Base-by-base conservation (phyloP, 2,797 vertebrate genomes). In the Chloroceryle inda region DNA sequence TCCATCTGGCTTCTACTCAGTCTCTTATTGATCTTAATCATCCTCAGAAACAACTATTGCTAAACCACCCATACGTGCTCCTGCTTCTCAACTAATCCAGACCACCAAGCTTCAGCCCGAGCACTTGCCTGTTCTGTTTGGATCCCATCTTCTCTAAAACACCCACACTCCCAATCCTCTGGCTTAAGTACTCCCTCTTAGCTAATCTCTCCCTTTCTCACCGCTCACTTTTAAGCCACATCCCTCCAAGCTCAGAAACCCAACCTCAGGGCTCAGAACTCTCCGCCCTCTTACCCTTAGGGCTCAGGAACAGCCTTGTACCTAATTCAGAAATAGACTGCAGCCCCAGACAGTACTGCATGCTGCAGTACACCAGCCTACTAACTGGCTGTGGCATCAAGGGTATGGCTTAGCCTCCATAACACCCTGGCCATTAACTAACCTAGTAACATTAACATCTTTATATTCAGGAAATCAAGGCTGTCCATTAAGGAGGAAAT, bases 201-300 rank as follows among this genome's bases (percentile, higher is more conserved):
- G 17, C 22, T 79, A 58, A 71, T 56, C 44, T 76, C 44, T 66
- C 71, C 37, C 14, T 31, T 85, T 72, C 49, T 55, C 42, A 80
- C 20, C 6, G 33, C 63, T 81, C 2, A 22, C 19, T 64, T 62
- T 2, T 79, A 77, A 88, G 44, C 95, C 95, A 97, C 58, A 92
- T 92, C 88, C 74, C 89, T 94, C 91, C 90, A 87, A 96, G 86
- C 91, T 95, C 89, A 92, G 76, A 96, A 96, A 91, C n/a, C 56
- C 89, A 95, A 55, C 67, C 64, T 88, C 90, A 91, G 63, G 74
- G 56, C 91, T 91, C 89, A 92, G 84, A 92, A 85, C 85, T 72
- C 59, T 79, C 56, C 52, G 67, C 63, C 56, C 61, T 72, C 59
- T 61, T 67, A 47, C 31, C 31, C 20, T 58, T 4, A 27, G 62